Conservation (phyloP, 2,888 invertebrate species). For the Heteropelma amictum region DNA sequence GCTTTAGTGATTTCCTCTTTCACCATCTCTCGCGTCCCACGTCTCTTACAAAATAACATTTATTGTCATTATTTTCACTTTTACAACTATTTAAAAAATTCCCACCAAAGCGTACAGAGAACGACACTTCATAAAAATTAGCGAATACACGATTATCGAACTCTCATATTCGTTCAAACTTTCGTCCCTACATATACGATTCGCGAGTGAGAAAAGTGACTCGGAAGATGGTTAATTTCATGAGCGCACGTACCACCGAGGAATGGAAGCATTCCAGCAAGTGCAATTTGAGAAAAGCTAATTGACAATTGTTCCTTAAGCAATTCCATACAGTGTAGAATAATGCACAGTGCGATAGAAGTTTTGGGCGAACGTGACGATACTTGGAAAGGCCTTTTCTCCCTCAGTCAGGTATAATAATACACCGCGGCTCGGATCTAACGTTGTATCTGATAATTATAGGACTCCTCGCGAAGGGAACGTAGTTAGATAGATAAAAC, state of each 20-base stretch:
- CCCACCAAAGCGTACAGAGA: too few species aligned
- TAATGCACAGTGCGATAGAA: slow-evolving; percentile 4
- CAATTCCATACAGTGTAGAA: neutral
- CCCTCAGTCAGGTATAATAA: neutral
- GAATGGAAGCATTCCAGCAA: too few species aligned
- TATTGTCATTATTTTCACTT: too few species aligned
- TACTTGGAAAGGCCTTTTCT: neutral
- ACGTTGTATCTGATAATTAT: slow-evolving; percentile 30
- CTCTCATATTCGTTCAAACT: too few species aligned
- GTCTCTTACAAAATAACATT: too few species aligned
- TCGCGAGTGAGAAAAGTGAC: too few species aligned
- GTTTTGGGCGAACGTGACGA: neutral
- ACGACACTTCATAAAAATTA: too few species aligned
- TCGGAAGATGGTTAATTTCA: too few species aligned
- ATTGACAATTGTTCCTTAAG: neutral
- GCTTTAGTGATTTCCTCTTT: neutral
- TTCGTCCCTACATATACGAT: too few species aligned
- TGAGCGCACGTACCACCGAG: too few species aligned
- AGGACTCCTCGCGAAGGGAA: slow-evolving; percentile 20
- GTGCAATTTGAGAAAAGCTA: neutral
- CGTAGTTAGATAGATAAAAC: neutral
- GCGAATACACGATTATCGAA: too few species aligned
- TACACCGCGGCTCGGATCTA: neutral
- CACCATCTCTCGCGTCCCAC: neutral
- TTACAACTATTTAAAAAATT: too few species aligned